phyloP scores from a whole-genome alignment of 2,888 invertebrate genomes.

The Prostheceraeus crozeri region DNA sequence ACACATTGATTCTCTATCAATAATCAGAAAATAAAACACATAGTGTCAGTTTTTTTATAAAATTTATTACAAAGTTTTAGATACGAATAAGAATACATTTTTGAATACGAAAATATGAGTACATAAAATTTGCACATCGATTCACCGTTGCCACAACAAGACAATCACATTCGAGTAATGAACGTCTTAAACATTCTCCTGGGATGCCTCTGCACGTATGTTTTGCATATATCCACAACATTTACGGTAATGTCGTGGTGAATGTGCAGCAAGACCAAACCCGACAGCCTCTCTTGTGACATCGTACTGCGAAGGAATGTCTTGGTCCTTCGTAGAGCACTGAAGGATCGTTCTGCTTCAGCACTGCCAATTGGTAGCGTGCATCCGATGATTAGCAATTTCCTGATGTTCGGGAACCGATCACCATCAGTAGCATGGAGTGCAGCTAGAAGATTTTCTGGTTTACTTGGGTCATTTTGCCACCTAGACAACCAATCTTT shows the following conservation, averaged over 20 bases:
- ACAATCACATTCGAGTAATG: no score
- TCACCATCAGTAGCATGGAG: constrained; percentile 26
- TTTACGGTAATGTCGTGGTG: constrained; percentile 24
- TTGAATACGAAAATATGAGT: no score
- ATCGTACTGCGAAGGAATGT: constrained; percentile 23
- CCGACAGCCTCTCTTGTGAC: constrained; percentile 29
- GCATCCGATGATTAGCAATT: constrained; percentile 28
- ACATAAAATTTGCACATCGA: no score
- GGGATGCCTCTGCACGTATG: no score
- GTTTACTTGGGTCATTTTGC: constrained; percentile 11
- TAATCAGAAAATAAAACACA: no score
- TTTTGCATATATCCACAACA: constrained; percentile 16
- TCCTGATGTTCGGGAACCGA: constrained; percentile 30
- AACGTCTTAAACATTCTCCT: no score
- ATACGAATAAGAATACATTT: no score
- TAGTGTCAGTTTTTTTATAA: no score
- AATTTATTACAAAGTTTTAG: no score
- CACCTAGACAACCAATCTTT: constrained; percentile 12
- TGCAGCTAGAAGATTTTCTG: constrained; percentile 25
- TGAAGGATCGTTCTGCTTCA: constrained; percentile 28
- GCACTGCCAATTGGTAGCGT: constrained; percentile 26
- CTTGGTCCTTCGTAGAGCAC: constrained; percentile 27
- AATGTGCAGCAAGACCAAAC: constrained; percentile 18
- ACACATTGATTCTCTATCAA: no score
- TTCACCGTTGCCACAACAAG: no score